A percentile compares a stretch with the other conserved stretches of the same genome.
These are phyloP conservation scores for Castor canadensis DNA, from an alignment of 2,113 vertebrate genomes.

Conservation along the genomic window DNA sequence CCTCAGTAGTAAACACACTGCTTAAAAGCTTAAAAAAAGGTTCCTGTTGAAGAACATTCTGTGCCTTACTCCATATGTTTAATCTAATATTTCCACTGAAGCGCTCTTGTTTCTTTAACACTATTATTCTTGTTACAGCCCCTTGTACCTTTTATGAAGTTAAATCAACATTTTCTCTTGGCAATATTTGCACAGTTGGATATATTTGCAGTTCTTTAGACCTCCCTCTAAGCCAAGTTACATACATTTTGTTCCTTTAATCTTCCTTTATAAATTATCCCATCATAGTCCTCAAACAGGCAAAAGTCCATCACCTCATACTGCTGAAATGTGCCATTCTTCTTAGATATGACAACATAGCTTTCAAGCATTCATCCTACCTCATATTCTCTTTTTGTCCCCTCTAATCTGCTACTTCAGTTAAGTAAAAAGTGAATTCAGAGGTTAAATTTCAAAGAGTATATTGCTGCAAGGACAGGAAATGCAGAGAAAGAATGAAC, in stretches of 20 bases:
- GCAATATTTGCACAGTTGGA: slow-evolving; percentile 25
- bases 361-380: not conserved
- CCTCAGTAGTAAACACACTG: not conserved
- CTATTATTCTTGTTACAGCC: slow-evolving; percentile 20
- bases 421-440: slow-evolving; percentile 16
- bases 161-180: slow-evolving; percentile 55
- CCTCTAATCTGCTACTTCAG: not conserved
- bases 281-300: not conserved
- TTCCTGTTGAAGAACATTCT: not conserved
- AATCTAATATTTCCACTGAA: slow-evolving; percentile 43
- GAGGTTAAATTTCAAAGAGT: not conserved
- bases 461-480: not conserved
- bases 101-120: not conserved
- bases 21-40: too few species aligned
- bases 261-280: slow-evolving; percentile 33
- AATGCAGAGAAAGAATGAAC: not conserved
- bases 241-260: slow-evolving; percentile 39
- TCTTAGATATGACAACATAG: not conserved
- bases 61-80: not conserved
- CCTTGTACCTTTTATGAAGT: not conserved
- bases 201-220: slow-evolving; percentile 3
- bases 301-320: not conserved
- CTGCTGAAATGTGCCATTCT: not conserved
- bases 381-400: not conserved
- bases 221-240: not conserved